Percentiles rank a stretch among this genome's conserved stretches.
These are phyloP conservation scores for Corapipo altera DNA, from an alignment of 2,113 vertebrate genomes.

Conservation along the genomic window DNA sequence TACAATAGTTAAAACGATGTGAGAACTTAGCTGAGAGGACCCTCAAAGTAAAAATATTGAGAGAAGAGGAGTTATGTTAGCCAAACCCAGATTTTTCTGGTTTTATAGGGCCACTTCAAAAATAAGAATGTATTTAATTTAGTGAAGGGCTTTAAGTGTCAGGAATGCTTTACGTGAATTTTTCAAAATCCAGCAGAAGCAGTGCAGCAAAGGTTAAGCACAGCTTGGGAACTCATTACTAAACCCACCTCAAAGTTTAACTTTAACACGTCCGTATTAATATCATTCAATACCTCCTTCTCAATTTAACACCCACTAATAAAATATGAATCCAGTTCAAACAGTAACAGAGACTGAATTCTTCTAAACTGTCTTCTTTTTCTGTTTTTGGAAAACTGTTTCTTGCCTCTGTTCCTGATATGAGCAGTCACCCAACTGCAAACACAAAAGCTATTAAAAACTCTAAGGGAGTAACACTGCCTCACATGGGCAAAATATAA, in stretches of 20 bases:
- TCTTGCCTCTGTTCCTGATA: background rate
- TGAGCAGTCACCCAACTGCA: background rate
- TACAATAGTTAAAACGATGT: background rate
- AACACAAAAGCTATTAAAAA: background rate
- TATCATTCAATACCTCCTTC: background rate
- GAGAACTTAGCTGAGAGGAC: background rate
- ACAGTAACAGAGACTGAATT: background rate
- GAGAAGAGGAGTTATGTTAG: background rate
- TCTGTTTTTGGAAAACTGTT: background rate
- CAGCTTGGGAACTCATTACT: background rate
- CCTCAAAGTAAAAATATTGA: background rate
- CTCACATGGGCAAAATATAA: background rate
- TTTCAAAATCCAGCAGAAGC: background rate
- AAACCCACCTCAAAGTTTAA: background rate
- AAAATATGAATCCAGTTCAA: background rate
- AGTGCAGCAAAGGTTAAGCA: background rate
- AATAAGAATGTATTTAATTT: background rate
- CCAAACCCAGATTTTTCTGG: background rate
- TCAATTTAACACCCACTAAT: background rate
- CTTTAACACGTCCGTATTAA: fast-evolving
- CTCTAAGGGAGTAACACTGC: background rate
- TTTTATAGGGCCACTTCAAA: background rate
- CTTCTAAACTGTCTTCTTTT: background rate
- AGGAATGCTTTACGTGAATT: background rate
- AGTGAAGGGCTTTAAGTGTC: background rate